Evolutionary conservation across 2,888 invertebrate genomes (phyloP).

Genomic region (Dione vanillae): DNA sequence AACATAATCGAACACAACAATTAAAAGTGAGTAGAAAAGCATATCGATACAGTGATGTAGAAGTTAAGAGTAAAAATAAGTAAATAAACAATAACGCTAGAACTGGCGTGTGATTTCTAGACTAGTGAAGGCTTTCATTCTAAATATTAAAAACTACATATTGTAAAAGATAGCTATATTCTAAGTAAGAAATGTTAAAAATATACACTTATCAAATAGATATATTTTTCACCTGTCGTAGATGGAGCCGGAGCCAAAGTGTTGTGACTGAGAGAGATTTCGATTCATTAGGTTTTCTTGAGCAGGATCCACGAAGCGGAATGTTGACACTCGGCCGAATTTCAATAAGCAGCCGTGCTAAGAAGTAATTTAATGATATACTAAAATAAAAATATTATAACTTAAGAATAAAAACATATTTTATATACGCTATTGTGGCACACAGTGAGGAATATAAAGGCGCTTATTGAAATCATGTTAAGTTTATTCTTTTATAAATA

Average conservation of each 20-base stretch:
- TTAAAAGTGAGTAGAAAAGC: constrained; percentile 68
- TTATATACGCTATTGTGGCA: not conserved
- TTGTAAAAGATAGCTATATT: constrained; percentile 35
- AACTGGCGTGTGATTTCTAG: constrained; percentile 37
- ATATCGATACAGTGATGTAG: constrained; percentile 52
- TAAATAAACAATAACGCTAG: constrained; percentile 51
- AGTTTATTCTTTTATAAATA: not conserved
- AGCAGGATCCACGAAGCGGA: constrained; percentile 92
- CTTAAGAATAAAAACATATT: not conserved
- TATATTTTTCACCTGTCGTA: constrained; percentile 88
- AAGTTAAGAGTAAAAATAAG: constrained; percentile 52
- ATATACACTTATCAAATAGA: constrained; percentile 31
- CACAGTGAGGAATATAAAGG: not conserved
- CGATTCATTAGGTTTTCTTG: constrained; percentile 91
- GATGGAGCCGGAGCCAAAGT: constrained; percentile 89
- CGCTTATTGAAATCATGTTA: not conserved
- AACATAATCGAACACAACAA: constrained; percentile 62
- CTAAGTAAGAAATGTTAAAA: constrained; percentile 26
- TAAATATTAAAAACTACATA: constrained; percentile 34
- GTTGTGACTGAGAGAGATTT: constrained; percentile 89
- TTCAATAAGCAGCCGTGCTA: constrained; percentile 93
- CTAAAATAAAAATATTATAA: not conserved
- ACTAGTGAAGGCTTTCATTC: constrained; percentile 39
- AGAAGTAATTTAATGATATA: not conserved
- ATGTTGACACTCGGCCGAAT: constrained; percentile 94